Evolutionary conservation across 2,888 invertebrate species (phyloP), one percentile per base, ranked within the genome.

Genomic region (Diabrotica balteata): DNA sequence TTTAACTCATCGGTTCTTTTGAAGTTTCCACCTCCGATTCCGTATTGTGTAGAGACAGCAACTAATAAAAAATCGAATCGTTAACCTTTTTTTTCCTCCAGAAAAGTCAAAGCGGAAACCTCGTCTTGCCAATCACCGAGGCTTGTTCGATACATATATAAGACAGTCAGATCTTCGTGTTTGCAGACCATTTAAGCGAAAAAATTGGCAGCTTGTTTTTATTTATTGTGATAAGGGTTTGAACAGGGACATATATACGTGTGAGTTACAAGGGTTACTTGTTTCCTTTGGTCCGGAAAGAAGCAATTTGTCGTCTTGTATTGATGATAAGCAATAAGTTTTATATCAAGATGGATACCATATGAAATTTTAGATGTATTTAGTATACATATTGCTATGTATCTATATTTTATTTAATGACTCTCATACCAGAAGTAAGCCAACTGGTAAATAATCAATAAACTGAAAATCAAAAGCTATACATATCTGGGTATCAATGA

Each of bases 1-100:
- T 74, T 72, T 76, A 77, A 76, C 75, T 75, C 69, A 74, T 73
- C 75, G 75, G 71, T 73, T 73, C 73, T 72, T 74, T 75, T 74
- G 73, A 76, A 72, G 70, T 65, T 60, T 60, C 22, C 61, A 51
- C 66, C 53, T 52, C 65, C 67, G 63, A 61, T 65, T 67, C 60
- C 53, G 57, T 47, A 9, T 47, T 47, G 32, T 32, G 32, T 32
- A 32, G 32, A 32, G 32, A 32, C 3, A 5, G 32, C 32, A 32
- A 32, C 32, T 32, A 32, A 32, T 49, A 59, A 59, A 59, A 59
- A 45, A 22, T 59, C 11, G 43, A 49, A 46, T 7, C n/a, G 43
- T 57, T 7, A 44, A 7, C 17, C n/a, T 8, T 57, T n/a, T 58
- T 44, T 58, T 58, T 58, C 8, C 22, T 58, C 22, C 7, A 46